Conservation (phyloP, 2,888 invertebrate species). For the Esperia sulphurella region DNA sequence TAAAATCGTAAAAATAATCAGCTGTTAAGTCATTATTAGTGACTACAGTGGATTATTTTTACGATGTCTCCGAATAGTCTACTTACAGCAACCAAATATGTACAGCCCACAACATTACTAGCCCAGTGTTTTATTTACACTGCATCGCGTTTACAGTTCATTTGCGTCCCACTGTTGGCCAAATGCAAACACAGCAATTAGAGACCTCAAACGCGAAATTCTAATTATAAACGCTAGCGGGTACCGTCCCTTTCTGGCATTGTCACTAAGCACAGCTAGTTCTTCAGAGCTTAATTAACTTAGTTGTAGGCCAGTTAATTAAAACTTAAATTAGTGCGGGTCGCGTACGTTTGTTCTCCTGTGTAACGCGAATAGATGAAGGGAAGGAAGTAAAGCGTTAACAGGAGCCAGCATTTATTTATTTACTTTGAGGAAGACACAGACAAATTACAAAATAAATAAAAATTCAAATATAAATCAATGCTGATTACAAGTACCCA, state of each 20-base stretch:
- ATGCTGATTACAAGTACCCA: too few species aligned
- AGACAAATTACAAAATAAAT: too few species aligned
- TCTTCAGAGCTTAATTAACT: conserved; percentile 44
- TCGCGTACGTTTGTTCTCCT: conserved; percentile 34
- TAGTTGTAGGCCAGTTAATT: conserved; percentile 47
- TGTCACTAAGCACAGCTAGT: conserved; percentile 25
- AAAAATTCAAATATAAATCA: too few species aligned
- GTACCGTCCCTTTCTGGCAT: conserved; percentile 20
- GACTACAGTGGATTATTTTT: too few species aligned
- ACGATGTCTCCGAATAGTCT: too few species aligned
- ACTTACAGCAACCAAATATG: too few species aligned
- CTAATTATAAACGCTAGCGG: conserved; percentile 2
- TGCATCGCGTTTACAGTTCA: too few species aligned
- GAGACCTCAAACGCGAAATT: neutral
- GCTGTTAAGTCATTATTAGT: too few species aligned
- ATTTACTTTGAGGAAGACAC: too few species aligned
- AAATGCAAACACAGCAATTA: neutral
- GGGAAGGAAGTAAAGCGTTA: neutral
- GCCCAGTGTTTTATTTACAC: too few species aligned
- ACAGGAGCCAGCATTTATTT: conserved; percentile 6
- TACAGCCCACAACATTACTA: too few species aligned
- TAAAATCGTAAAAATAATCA: too few species aligned
- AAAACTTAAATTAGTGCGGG: conserved; percentile 52
- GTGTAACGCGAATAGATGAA: neutral
- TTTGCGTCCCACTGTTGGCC: neutral